Conservation (phyloP, 2,888 invertebrate species). For the Tetragonula carbonaria region DNA sequence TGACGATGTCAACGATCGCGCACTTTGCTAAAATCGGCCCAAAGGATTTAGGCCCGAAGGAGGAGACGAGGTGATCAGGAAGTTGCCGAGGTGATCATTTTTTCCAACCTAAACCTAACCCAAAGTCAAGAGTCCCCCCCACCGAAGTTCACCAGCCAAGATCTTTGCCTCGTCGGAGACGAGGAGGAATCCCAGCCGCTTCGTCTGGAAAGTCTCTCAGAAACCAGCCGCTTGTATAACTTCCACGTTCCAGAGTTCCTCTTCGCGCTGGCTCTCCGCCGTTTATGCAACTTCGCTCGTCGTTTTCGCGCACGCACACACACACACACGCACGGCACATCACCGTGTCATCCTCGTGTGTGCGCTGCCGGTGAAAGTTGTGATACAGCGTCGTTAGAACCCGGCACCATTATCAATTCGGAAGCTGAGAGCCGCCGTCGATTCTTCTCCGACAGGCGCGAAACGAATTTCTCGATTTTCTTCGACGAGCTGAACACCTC, state of each 20-base stretch:
- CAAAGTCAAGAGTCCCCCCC: slow-evolving; percentile 19
- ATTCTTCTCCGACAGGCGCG: no score
- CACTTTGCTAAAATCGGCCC: no score
- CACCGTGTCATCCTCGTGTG: slow-evolving; percentile 10
- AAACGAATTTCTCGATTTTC: no score
- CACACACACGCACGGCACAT: slow-evolving; percentile 14
- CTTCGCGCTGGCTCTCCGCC: slow-evolving; percentile 41
- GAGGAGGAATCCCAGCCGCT: not conserved
- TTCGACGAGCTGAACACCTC: no score
- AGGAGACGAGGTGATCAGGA: not conserved
- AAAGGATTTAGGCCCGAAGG: not conserved
- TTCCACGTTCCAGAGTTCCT: slow-evolving; percentile 62
- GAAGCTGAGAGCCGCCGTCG: not conserved
- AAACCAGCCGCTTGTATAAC: slow-evolving; percentile 60
- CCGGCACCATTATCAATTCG: slow-evolving; percentile 60
- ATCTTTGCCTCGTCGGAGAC: slow-evolving; percentile 13
- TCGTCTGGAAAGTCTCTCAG: slow-evolving; percentile 26
- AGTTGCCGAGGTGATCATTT: not conserved
- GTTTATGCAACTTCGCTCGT: slow-evolving; percentile 65
- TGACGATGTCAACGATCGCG: no score
- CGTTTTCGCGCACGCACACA: slow-evolving; percentile 34
- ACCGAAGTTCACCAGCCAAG: slow-evolving; percentile 14
- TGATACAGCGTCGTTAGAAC: slow-evolving; percentile 62
- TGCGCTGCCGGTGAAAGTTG: slow-evolving; percentile 73
- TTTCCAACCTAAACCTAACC: no score